These are phyloP conservation scores for Sturnira hondurensis DNA, from an alignment of 2,113 vertebrate genomes.

Conservation along the genomic window DNA sequence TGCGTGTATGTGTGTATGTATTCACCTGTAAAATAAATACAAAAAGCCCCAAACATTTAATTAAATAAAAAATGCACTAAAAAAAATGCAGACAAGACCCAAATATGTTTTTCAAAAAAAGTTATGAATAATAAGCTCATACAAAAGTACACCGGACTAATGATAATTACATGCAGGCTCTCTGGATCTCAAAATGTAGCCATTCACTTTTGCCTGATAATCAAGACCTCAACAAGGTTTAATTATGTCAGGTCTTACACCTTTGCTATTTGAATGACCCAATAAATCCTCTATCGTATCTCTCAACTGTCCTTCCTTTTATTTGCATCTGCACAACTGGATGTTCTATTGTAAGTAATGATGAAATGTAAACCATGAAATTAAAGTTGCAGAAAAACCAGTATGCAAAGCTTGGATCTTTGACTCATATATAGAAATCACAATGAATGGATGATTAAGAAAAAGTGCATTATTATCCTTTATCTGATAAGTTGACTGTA, in stretches of 20 bases:
- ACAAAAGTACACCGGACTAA: background rate
- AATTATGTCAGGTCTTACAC: constrained; percentile 2
- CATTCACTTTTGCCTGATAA: background rate
- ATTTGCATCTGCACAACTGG: background rate
- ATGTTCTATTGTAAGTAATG: constrained; percentile 1
- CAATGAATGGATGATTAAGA: background rate
- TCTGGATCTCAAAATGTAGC: background rate
- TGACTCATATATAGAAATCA: background rate
- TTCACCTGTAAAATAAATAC: background rate
- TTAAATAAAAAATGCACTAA: too few species aligned
- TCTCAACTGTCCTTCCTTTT: constrained; percentile 64
- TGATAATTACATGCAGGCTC: background rate
- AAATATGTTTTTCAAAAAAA: background rate
- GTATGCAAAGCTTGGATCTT: background rate
- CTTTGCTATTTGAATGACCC: background rate
- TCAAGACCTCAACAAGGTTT: constrained; percentile 22
- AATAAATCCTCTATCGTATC: constrained; percentile 4
- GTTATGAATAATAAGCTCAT: background rate
- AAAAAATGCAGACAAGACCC: constrained; percentile 24
- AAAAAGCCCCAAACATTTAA: background rate
- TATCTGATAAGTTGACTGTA: background rate
- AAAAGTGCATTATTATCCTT: background rate
- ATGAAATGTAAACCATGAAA: constrained; percentile 53
- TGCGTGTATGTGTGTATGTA: rapidly evolving
- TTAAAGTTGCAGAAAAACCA: constrained; percentile 53